Base-by-base conservation (phyloP, 2,113 vertebrate genomes). In the Anthoscopus minutus region DNA sequence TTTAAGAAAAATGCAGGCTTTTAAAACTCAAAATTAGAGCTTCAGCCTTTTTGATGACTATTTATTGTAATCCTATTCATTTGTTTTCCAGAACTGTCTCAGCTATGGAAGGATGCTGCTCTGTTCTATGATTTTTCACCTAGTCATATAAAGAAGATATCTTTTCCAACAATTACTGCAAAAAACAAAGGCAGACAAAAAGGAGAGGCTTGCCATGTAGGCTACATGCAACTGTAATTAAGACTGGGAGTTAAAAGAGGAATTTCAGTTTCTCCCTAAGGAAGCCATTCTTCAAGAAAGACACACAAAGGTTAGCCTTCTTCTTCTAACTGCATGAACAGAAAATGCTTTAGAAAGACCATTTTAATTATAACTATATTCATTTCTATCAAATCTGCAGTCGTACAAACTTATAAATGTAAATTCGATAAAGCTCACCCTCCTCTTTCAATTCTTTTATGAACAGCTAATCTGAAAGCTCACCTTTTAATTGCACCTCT, bases 341-440 rank as follows among this genome's bases (percentile, higher is more conserved):
- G 72, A 97, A 94, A 95, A 95, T 37, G 53, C 53, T 91, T 84
- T 4, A 85, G 66, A 62, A 88, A 83, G 72, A 48, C 51, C 47
- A 53, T 92, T 94, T 95, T 93, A 97, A 97, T 97, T 96, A 94
- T 89, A 96, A 89, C 45, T 90, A 74, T 69, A 90, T 89, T 94
- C 8, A 93, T 62, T 96, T 94, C 60, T 91, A 65, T 77, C 83
- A 96, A 95, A 88, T 82, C 71, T 84, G 27, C 73, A 95, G 93
- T 74, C 88, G 67, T 72, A 67, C 65, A 87, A 21, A 93, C 42
- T 95, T 96, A 74, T 7, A 62, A 82, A 95, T 85, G 74, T 87
- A 96, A 96, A 97, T 94, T 92, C 81, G 83, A 33, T 86, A 87
- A 91, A 64, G 51, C 76, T 95, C 61, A 92, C 30, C 51, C 62